A percentile compares a stretch with the other conserved stretches of the same genome.
phyloP scores from a whole-genome alignment of 2,888 invertebrate species.

The Zygogramma bicolorata region DNA sequence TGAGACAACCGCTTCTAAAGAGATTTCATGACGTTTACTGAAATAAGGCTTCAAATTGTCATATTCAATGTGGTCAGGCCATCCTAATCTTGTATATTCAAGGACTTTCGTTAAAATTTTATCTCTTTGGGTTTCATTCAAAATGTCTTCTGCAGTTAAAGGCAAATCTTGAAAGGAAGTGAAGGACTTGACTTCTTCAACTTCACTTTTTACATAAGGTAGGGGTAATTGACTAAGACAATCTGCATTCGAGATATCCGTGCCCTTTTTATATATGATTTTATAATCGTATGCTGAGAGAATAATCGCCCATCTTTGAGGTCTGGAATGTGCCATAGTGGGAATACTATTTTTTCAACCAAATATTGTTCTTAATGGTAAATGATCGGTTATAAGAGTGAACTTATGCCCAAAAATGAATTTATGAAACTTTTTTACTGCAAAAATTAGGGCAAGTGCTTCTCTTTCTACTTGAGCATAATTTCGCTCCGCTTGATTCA shows the following conservation, averaged over 20 bases:
- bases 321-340: background rate
- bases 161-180: background rate
- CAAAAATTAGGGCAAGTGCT: conserved; percentile 56
- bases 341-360: background rate
- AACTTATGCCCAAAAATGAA: conserved; percentile 57
- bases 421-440: conserved; percentile 54
- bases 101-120: background rate
- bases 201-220: background rate
- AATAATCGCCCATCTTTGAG: conserved; percentile 8
- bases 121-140: background rate
- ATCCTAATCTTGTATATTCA: background rate
- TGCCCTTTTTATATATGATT: background rate
- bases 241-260: conserved; percentile 5
- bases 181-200: background rate
- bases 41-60: too few relatives aligned
- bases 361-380: conserved; percentile 24
- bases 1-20: too few relatives aligned
- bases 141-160: background rate
- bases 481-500: conserved; percentile 24
- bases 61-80: background rate
- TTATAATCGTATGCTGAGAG: background rate
- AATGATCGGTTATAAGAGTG: conserved; percentile 56
- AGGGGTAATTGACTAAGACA: background rate
- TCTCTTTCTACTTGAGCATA: conserved; percentile 56
- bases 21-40: too few relatives aligned